Evolutionary conservation across 2,888 invertebrate species (phyloP), one percentile per base, ranked within the genome.

Genomic region (Patella pellucida): DNA sequence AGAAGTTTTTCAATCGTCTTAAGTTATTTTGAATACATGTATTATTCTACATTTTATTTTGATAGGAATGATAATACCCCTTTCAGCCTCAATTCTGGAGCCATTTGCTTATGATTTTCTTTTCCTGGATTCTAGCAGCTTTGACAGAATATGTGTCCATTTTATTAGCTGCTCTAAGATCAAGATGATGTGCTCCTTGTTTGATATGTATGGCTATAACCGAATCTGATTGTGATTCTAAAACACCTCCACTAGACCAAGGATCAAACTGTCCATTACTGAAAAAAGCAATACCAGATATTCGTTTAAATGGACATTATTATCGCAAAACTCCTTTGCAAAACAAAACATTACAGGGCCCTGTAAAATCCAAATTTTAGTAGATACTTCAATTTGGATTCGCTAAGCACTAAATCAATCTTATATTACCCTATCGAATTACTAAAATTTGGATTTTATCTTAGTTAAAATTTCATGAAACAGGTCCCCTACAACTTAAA

Each of bases 181-280:
- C 92, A 71, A 92, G 89, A 83, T 92, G 92, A 85, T 92, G 92
- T 31, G 92, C 92, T 3, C 91, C 92, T 69, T 91, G 86, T 68
- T 87, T 84, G 62, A 92, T 89, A 74, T 90, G 83, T 52, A 92
- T 86, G 69, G 90, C 88, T 41, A 90, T 82, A n/a, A 92, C 80
- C 3, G 87, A 84, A 78, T 84, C 77, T 0, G 85, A 84, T 14
- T 86, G 74, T 23, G 84, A 81, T 71, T 84, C 74, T 71, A 84
- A 52, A 4, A 91, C 90, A 5, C 92, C 92, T 11, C 92, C 92
- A 5, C 90, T 89, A 27, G 90, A 90, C 92, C 92, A 92, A 5
- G 92, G 92, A 79, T 92, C 92, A 71, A 92, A 83, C 73, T 85
- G 80, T n/a, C 92, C 92, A 86, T 92, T 92, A 79, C 92, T 92